Percentiles rank a stretch among this genome's conserved stretches.
Conservation (phyloP, 2,797 vertebrate species). For the Melanitta fusca region DNA sequence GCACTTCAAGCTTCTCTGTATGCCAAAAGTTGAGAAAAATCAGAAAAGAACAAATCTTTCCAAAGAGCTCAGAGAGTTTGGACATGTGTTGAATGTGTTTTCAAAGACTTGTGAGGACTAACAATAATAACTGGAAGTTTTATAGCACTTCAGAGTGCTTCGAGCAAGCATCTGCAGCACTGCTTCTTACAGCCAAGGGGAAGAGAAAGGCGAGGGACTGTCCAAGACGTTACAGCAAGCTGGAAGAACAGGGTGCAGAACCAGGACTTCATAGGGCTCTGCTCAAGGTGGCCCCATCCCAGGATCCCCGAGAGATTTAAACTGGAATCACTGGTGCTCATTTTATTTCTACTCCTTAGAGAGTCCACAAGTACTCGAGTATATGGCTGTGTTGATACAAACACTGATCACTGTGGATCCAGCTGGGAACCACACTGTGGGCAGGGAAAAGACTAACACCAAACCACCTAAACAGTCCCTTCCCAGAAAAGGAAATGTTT, state of each 20-base stretch:
- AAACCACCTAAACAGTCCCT: not conserved
- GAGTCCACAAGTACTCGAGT: fast-evolving
- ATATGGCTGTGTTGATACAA: not conserved
- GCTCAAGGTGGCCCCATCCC: not conserved
- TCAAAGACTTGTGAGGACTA: constrained; percentile 2
- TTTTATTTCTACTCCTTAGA: not conserved
- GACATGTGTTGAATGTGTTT: not conserved
- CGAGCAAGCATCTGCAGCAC: not conserved
- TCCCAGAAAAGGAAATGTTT: constrained; percentile 26
- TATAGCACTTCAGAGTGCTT: not conserved
- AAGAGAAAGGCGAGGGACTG: not conserved
- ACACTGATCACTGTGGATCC: not conserved
- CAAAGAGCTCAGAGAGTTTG: not conserved
- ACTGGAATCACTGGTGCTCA: not conserved
- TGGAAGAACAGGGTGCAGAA: not conserved
- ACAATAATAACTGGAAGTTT: constrained; percentile 1
- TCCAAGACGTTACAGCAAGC: not conserved
- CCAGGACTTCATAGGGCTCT: not conserved
- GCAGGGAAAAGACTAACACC: not conserved
- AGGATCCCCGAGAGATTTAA: not conserved
- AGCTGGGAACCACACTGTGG: not conserved
- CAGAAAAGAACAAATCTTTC: constrained; percentile 20
- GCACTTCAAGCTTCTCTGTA: not conserved
- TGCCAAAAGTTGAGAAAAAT: constrained; percentile 1
- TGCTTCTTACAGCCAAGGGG: not conserved